A percentile compares a stretch with the other conserved stretches of the same genome.
Conservation (phyloP, 1,140 invertebrate genomes). For the Lutraria rhynchaena region DNA sequence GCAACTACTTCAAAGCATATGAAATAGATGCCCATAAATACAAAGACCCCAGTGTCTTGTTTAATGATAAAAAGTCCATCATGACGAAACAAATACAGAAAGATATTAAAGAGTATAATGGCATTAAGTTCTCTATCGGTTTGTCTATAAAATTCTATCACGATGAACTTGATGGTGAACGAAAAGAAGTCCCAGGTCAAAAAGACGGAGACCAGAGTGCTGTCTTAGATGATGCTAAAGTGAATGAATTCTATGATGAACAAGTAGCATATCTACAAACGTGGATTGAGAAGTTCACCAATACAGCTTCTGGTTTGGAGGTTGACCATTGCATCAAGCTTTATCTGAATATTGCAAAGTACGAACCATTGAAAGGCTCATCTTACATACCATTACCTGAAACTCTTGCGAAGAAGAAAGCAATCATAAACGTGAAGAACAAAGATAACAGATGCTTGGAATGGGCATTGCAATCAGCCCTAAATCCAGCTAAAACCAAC, state of each 20-base stretch:
- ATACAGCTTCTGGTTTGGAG: not conserved
- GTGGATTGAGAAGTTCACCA: not conserved
- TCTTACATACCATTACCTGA: slow-evolving; percentile 23
- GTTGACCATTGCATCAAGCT: not conserved
- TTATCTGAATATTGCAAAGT: slow-evolving; percentile 22
- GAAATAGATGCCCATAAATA: not conserved
- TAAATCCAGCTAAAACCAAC: slow-evolving; percentile 4
- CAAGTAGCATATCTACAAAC: not conserved
- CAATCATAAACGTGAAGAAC: no score
- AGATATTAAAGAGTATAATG: slow-evolving; percentile 12
- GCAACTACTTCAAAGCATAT: slow-evolving; percentile 6
- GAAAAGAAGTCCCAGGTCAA: not conserved
- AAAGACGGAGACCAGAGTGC: not conserved
- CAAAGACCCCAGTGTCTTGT: not conserved
- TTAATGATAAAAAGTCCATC: slow-evolving; percentile 1
- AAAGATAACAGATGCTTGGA: slow-evolving; percentile 40
- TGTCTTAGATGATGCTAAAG: not conserved
- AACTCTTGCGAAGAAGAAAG: slow-evolving; percentile 40
- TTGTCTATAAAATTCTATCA: slow-evolving; percentile 4
- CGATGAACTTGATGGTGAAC: not conserved
- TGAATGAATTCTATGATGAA: not conserved
- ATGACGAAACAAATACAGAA: slow-evolving; percentile 4
- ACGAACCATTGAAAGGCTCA: slow-evolving; percentile 29
- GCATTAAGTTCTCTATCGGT: not conserved
- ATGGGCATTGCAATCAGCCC: slow-evolving; percentile 14